Evolutionary conservation across 2,888 invertebrate genomes (phyloP), one percentile per base, ranked within the genome.

Genomic region (Chaitophorus viminalis): DNA sequence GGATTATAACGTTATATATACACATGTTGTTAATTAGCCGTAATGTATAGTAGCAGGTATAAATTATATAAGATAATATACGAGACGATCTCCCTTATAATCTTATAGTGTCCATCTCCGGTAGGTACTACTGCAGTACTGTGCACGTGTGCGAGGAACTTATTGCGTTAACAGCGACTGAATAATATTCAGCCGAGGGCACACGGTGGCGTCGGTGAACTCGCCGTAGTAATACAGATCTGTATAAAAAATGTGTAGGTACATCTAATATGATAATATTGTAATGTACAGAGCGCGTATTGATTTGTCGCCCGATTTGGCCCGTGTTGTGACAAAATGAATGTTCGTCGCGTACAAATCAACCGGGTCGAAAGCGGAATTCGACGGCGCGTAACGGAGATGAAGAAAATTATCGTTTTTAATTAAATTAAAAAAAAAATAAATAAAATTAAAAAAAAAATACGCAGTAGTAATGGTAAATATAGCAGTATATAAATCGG

Each of bases 361-460:
- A 36, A 76, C 78, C 70, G 36, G 77, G 77, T 70, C 52, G 85
- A 78, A 86, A 86, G 70, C 54, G 70, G 33, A 74, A 29, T 77
- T 18, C 29, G 79, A 81, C 65, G 31, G 46, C 31, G 79, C 87
- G 79, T 87, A 74, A 87, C 79, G 29, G 83, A 54, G 54, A 33
- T 14, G 87, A 29, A 74, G 78, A 79, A 39, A 81, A 87, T 87
- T 52, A 31, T 87, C 33, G 70, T 52, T 78, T 78, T 79, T 81
- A 87, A 79, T 87, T 87, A 54, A 72, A 79, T 78, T 70, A 46
- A 72, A 72, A 79, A 86, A 86, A 74, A 79, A 52, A 54, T 21
- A 17, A n/a, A 68, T 0, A n/a, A 31, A 39, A 72, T 29, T 17
- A 65, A 65, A 65, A 36, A 65, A 79, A 79, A 36, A 79, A 39